phyloP scores from a whole-genome alignment of 2,888 invertebrate species.

The Oligia strigilis region DNA sequence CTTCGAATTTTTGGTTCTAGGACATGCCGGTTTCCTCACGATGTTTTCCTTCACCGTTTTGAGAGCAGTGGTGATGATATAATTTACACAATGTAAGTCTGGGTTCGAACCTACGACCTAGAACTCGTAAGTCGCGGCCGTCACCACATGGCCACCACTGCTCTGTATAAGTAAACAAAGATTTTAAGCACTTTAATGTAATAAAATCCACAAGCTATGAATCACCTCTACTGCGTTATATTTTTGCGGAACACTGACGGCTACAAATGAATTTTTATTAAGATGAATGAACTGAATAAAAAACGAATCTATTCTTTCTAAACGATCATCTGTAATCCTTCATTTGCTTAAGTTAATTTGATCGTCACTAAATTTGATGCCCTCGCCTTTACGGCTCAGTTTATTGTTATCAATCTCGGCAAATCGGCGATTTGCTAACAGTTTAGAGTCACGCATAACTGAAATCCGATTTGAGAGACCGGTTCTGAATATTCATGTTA shows the following conservation, averaged over 20 bases:
- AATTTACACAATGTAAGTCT: too few species aligned
- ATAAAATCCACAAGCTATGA: slow-evolving; percentile 13
- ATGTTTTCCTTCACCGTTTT: too few species aligned
- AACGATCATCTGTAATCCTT: slow-evolving; percentile 1
- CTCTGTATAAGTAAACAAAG: neutral
- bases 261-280: slow-evolving; percentile 28
- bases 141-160: too few species aligned
- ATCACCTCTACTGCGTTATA: slow-evolving; percentile 7
- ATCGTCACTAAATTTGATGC: slow-evolving; percentile 31
- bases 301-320: neutral
- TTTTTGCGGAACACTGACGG: slow-evolving; percentile 17
- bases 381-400: slow-evolving; percentile 65
- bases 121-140: too few species aligned
- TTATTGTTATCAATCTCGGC: slow-evolving; percentile 70
- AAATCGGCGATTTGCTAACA: slow-evolving; percentile 72
- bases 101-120: too few species aligned
- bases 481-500: slow-evolving; percentile 66
- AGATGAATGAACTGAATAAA: slow-evolving; percentile 28
- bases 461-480: slow-evolving; percentile 68
- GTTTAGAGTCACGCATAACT: slow-evolving; percentile 77
- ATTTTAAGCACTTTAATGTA: neutral
- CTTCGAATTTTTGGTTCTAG: too few species aligned
- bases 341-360: slow-evolving; percentile 17
- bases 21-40: too few species aligned
- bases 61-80: too few species aligned